Evolutionary conservation across 2,797 vertebrate genomes (phyloP).

Genomic region (Carduelis carduelis): DNA sequence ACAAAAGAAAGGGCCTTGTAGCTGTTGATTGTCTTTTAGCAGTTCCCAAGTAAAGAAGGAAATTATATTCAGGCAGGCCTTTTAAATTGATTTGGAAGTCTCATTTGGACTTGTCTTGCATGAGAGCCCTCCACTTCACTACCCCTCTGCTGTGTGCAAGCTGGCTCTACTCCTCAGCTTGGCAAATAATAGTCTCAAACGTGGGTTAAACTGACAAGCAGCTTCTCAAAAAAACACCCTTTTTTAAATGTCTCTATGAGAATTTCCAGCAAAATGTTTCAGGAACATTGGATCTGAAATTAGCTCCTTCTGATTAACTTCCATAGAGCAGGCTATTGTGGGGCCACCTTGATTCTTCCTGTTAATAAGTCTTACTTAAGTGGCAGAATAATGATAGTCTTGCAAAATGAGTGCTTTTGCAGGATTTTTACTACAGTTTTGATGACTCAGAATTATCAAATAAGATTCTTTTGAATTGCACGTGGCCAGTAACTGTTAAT

Average conservation of each 20-base stretch:
- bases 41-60: not conserved
- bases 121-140: not conserved
- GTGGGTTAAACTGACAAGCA: not conserved
- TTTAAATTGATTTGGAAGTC: not conserved
- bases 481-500: not conserved
- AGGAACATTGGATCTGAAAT: not conserved
- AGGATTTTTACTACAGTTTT: not conserved
- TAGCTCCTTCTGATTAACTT: conserved; percentile 17
- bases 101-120: not conserved
- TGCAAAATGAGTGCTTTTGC: not conserved
- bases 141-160: not conserved
- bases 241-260: not conserved
- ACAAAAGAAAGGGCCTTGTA: not conserved
- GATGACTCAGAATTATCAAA: not conserved
- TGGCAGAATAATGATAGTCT: not conserved
- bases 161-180: not conserved
- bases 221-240: not conserved
- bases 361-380: not conserved
- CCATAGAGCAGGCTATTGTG: not conserved
- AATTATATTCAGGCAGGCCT: not conserved
- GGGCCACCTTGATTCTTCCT: not conserved
- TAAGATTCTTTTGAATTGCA: not conserved
- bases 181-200: not conserved
- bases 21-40: not conserved
- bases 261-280: not conserved